phyloP scores from a whole-genome alignment of 2,797 vertebrate genomes.

The Schizothorax lantsangensis region DNA sequence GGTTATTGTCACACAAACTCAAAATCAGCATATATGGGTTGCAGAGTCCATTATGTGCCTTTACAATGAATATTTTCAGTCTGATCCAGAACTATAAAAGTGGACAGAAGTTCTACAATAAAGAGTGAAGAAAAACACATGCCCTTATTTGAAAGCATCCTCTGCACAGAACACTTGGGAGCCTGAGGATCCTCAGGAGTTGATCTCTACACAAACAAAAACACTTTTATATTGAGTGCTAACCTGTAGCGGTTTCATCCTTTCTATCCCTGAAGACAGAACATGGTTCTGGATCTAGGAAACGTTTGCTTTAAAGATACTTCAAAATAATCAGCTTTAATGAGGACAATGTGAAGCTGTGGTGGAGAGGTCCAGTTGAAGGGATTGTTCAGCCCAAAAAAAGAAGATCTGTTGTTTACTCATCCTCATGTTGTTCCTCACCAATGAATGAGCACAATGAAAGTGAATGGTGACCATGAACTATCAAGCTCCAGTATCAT shows the following conservation, averaged over 20 bases:
- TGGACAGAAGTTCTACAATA: neutral
- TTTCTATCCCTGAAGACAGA: neutral
- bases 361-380: neutral
- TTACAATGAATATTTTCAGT: neutral
- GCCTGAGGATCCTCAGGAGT: slow-evolving; percentile 12
- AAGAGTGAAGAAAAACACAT: neutral
- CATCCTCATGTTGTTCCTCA: neutral
- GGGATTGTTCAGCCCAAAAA: neutral
- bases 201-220: neutral
- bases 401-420: neutral
- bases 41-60: neutral
- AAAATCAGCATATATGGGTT: neutral
- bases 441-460: neutral
- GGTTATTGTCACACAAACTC: neutral
- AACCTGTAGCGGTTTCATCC: neutral
- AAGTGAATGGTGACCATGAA: neutral
- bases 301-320: neutral
- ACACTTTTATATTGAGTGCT: slow-evolving; percentile 3
- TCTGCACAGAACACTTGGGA: slow-evolving; percentile 12
- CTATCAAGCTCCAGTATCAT: neutral
- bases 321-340: neutral
- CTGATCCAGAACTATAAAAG: neutral
- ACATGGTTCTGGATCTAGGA: neutral
- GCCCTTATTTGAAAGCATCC: neutral
- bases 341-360: neutral